A percentile compares a stretch with the other conserved stretches of the same genome.
These are phyloP conservation scores for Xylocopa sonorina DNA, from an alignment of 1,140 invertebrate genomes.

Conservation along the genomic window DNA sequence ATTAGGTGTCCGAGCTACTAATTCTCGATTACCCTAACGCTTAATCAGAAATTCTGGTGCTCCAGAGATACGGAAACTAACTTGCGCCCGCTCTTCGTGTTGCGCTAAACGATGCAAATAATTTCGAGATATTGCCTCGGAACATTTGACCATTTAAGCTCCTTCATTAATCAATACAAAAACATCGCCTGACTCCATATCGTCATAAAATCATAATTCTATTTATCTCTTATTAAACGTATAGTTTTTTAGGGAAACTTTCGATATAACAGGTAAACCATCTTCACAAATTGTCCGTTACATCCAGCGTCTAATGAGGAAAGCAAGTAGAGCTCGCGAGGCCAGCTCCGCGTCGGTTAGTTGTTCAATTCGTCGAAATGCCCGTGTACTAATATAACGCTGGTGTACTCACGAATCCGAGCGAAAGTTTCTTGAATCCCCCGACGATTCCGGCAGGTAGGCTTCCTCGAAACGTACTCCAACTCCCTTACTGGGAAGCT, in stretches of 20 bases:
- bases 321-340: not conserved
- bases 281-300: too few relatives aligned
- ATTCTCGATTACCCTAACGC: not conserved
- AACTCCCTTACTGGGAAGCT: constrained; percentile 36
- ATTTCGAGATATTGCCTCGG: not conserved
- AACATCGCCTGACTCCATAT: too few relatives aligned
- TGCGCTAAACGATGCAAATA: too few relatives aligned
- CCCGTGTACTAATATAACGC: constrained; percentile 8
- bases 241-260: too few relatives aligned
- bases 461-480: constrained; percentile 27
- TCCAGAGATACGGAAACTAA: too few relatives aligned
- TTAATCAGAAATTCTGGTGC: not conserved
- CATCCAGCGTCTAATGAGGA: not conserved
- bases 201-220: too few relatives aligned
- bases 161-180: too few relatives aligned
- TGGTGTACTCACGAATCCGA: constrained; percentile 29
- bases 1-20: not conserved
- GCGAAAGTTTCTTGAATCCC: constrained; percentile 37
- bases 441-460: constrained; percentile 27
- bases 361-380: constrained; percentile 10
- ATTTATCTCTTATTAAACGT: too few relatives aligned
- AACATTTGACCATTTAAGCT: too few relatives aligned
- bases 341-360: not conserved
- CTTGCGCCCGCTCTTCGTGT: too few relatives aligned
- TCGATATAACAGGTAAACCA: too few relatives aligned